phyloP scores from a whole-genome alignment of 2,888 invertebrate genomes.

The Heliconius cydno region DNA sequence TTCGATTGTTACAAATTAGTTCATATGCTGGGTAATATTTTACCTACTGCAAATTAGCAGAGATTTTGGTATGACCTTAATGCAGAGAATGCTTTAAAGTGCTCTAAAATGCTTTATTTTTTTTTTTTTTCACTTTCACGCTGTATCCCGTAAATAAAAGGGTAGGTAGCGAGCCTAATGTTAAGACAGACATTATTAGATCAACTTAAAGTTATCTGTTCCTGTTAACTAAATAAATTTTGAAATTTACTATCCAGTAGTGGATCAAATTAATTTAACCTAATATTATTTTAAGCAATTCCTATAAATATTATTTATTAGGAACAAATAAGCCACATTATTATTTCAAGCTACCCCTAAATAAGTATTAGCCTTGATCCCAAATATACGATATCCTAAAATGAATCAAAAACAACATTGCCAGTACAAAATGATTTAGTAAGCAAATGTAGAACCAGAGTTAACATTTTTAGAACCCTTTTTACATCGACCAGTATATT shows the following conservation, averaged over 20 bases:
- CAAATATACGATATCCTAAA: conserved; percentile 62
- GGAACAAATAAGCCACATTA: conserved; percentile 31
- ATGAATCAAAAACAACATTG: conserved; percentile 66
- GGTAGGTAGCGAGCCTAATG: too few species aligned
- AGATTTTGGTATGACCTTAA: not conserved
- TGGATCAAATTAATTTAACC: too few species aligned
- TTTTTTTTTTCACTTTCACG: too few species aligned
- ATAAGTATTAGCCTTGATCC: conserved; percentile 38
- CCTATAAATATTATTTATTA: conserved; percentile 13
- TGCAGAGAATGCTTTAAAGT: not conserved
- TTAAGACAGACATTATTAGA: too few species aligned
- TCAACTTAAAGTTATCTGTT: too few species aligned
- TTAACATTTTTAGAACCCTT: conserved; percentile 56
- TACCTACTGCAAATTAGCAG: not conserved
- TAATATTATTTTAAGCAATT: not conserved
- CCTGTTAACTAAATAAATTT: too few species aligned
- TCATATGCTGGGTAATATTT: not conserved
- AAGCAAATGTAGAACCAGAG: conserved; percentile 50
- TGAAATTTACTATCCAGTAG: too few species aligned
- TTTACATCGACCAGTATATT: conserved; percentile 57
- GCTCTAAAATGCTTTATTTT: not conserved
- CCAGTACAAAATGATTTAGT: not conserved
- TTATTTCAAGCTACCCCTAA: conserved; percentile 29
- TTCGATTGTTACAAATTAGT: conserved; percentile 1
- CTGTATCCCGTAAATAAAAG: too few species aligned